A percentile compares a stretch with the other conserved stretches of the same genome.
Evolutionary conservation across 2,113 vertebrate genomes (phyloP).

Genomic region (Nesogale talazaci): DNA sequence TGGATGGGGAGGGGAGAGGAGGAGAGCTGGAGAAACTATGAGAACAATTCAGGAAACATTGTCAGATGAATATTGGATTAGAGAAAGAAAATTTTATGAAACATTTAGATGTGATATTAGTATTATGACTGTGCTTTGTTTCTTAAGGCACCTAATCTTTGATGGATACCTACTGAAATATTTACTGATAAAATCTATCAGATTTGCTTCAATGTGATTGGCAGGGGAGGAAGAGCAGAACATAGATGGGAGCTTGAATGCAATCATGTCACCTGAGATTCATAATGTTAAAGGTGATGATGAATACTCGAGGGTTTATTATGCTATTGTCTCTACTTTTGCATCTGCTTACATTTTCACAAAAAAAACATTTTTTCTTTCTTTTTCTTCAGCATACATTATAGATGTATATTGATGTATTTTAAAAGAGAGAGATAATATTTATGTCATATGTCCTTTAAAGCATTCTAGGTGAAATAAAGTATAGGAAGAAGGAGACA

Average conservation of each 20-base stretch:
- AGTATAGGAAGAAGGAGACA: no score
- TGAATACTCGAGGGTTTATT: no score
- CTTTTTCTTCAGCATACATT: not conserved
- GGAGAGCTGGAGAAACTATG: not conserved
- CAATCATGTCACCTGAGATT: no score
- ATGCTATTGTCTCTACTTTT: not conserved
- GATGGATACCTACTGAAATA: constrained; percentile 11
- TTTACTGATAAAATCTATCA: constrained; percentile 32
- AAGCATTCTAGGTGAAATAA: no score
- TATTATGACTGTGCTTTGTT: not conserved
- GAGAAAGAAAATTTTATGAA: not conserved
- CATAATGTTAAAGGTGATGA: not conserved
- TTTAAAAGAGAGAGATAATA: not conserved
- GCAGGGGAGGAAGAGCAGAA: not conserved
- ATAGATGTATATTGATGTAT: not conserved
- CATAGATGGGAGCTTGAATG: not conserved
- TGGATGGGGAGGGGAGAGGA: no score
- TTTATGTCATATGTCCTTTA: no score
- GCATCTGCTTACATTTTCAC: not conserved
- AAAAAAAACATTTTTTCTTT: not conserved
- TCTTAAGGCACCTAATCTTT: not conserved
- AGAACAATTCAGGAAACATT: not conserved
- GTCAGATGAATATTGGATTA: constrained; percentile 27
- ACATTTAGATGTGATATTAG: not conserved
- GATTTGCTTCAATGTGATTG: constrained; percentile 24